Conservation (phyloP, 1,140 invertebrate species). For the Pantala flavescens region DNA sequence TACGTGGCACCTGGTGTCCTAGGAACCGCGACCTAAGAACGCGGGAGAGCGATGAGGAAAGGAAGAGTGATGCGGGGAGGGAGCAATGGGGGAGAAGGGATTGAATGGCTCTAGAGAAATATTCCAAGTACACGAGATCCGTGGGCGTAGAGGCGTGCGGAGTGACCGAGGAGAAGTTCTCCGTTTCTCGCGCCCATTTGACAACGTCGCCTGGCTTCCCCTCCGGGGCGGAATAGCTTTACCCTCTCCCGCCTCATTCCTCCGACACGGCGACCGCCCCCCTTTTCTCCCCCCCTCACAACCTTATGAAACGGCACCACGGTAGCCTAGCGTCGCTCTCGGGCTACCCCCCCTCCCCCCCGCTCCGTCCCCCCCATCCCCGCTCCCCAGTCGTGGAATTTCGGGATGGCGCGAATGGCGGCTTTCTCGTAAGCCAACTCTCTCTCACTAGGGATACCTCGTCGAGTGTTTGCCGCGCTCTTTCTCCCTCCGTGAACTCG, state of each 20-base stretch:
- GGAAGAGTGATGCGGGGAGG: neutral
- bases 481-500: neutral
- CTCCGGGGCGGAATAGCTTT: constrained; percentile 13
- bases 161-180: constrained; percentile 1
- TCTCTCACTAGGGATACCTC: neutral
- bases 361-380: constrained; percentile 7
- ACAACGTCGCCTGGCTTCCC: constrained; percentile 11
- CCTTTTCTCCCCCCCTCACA: constrained; percentile 16
- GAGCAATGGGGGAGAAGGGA: neutral
- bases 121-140: too few species aligned
- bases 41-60: neutral
- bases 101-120: neutral
- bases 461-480: neutral
- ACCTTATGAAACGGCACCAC: constrained; percentile 29
- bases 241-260: constrained; percentile 15
- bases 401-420: constrained; percentile 28
- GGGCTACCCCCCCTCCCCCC: constrained; percentile 16
- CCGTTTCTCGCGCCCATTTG: constrained; percentile 10
- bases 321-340: constrained; percentile 31
- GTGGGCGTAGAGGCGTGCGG: neutral
- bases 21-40: too few species aligned
- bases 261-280: constrained; percentile 18
- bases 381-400: constrained; percentile 17
- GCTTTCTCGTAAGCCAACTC: constrained; percentile 12
- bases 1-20: too few species aligned